Conservation (phyloP, 2,113 vertebrate species). For the Tragulus kanchil region DNA sequence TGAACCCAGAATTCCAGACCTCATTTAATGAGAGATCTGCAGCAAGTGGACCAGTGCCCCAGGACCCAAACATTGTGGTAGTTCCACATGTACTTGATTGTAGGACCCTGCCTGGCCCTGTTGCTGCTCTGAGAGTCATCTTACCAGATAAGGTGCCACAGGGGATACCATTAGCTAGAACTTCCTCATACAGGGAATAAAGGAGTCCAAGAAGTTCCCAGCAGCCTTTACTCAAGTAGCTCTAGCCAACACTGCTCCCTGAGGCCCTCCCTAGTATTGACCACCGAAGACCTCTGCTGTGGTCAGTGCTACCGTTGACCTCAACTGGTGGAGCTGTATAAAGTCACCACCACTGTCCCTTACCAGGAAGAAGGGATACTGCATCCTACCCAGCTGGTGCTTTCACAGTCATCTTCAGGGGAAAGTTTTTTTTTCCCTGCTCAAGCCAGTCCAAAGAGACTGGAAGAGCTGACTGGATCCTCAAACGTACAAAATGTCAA, state of each 20-base stretch:
- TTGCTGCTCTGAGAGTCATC: neutral
- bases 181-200: neutral
- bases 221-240: neutral
- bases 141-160: neutral
- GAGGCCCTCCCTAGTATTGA: neutral
- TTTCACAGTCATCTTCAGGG: neutral
- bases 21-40: neutral
- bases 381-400: neutral
- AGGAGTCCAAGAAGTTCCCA: no score
- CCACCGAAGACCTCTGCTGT: neutral
- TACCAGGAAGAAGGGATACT: neutral
- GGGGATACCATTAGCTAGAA: neutral
- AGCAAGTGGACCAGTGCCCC: neutral
- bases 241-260: neutral
- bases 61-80: neutral
- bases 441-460: neutral
- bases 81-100: neutral
- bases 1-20: neutral
- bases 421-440: neutral
- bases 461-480: neutral
- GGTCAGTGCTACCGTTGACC: neutral
- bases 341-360: neutral
- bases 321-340: neutral
- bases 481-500: neutral
- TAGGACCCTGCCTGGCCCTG: neutral